Evolutionary conservation across 2,888 invertebrate species (phyloP).

Genomic region (Cryptophagus acutangulus): DNA sequence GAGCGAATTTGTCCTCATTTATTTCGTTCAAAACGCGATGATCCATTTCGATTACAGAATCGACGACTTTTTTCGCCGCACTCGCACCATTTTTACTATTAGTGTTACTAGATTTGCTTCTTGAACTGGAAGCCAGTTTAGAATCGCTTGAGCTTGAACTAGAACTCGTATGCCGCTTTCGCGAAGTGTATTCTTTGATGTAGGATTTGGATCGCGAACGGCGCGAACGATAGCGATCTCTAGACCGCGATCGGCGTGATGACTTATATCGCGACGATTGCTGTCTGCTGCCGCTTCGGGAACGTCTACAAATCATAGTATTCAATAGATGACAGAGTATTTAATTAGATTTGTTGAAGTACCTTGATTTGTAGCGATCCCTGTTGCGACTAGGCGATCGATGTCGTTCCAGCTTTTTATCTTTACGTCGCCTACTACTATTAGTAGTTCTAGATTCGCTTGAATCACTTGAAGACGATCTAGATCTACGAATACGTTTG

Average conservation of each 20-base stretch:
- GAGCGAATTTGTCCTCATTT: conserved; percentile 65
- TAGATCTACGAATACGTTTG: conserved; percentile 35
- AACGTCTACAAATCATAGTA: conserved; percentile 27
- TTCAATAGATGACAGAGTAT: background rate
- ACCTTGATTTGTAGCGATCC: conserved; percentile 39
- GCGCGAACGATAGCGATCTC: conserved; percentile 30
- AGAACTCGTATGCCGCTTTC: conserved; percentile 28
- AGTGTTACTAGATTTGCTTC: conserved; percentile 14
- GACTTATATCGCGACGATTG: conserved; percentile 22
- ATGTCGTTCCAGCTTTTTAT: conserved; percentile 20
- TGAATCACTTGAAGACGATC: conserved; percentile 40
- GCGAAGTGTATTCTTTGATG: conserved; percentile 41
- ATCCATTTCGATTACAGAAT: conserved; percentile 49
- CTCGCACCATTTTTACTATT: conserved; percentile 16
- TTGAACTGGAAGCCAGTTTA: conserved; percentile 4
- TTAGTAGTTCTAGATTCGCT: conserved; percentile 25
- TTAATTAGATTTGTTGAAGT: conserved; percentile 10
- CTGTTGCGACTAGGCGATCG: conserved; percentile 24
- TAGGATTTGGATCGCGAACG: conserved; percentile 43
- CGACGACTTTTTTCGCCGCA: conserved; percentile 19
- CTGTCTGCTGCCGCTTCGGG: conserved; percentile 36
- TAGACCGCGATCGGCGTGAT: conserved; percentile 16
- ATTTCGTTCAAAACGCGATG: conserved; percentile 62
- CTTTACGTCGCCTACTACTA: conserved; percentile 30
- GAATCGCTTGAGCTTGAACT: conserved; percentile 27